These are phyloP conservation scores for Octonoba sinensis DNA, from an alignment of 2,888 invertebrate genomes.

Conservation along the genomic window DNA sequence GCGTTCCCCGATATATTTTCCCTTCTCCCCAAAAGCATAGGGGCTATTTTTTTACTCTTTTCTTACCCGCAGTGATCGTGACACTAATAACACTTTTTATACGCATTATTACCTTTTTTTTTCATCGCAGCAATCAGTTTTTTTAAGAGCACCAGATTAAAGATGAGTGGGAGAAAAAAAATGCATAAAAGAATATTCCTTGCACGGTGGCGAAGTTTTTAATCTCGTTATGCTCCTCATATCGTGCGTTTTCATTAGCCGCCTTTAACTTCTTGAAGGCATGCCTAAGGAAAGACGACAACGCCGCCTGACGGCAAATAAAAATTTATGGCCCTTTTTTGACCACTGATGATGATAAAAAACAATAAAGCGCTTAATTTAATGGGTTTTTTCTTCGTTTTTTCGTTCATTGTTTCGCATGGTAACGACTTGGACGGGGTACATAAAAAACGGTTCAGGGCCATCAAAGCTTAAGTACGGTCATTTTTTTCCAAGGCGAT, in stretches of 20 bases:
- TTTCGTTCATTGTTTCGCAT: constrained; percentile 18
- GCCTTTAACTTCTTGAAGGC: constrained; percentile 40
- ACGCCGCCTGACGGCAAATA: constrained; percentile 59
- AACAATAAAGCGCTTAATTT: constrained; percentile 58
- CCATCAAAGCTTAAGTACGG: constrained; percentile 52
- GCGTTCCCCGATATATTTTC: no score
- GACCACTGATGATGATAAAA: constrained; percentile 62
- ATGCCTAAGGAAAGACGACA: constrained; percentile 27
- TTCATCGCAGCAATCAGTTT: constrained; percentile 32
- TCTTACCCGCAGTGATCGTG: constrained; percentile 24
- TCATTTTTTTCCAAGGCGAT: constrained; percentile 40
- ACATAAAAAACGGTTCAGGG: constrained; percentile 28
- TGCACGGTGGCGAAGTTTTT: constrained; percentile 61
- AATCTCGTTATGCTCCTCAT: constrained; percentile 50
- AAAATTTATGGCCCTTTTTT: constrained; percentile 63
- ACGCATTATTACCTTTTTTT: constrained; percentile 43
- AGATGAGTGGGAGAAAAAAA: constrained; percentile 17
- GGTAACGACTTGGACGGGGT: constrained; percentile 38
- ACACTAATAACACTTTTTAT: constrained; percentile 57
- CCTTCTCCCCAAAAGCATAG: constrained; percentile 9
- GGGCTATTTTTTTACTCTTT: constrained; percentile 40
- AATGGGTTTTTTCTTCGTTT: constrained; percentile 53
- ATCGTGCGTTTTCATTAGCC: constrained; percentile 60
- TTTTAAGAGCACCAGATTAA: constrained; percentile 17
- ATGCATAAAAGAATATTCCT: constrained; percentile 26